phyloP scores from a whole-genome alignment of 2,888 invertebrate species.

The Holacanthella duospinosa region DNA sequence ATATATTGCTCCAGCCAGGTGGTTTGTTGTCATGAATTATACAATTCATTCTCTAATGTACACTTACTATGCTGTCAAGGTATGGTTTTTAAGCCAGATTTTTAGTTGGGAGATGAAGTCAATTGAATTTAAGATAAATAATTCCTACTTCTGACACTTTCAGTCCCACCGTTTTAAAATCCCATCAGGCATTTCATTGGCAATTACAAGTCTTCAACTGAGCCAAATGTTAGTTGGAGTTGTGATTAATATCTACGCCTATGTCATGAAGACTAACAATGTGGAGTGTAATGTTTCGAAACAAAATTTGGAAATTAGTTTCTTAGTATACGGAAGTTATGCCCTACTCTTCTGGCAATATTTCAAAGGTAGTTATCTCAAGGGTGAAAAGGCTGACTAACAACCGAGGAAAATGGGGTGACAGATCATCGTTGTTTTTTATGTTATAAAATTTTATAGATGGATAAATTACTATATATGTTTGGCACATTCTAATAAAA shows the following conservation, averaged over 20 bases:
- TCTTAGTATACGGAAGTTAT: conserved; percentile 89
- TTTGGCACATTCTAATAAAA: neutral
- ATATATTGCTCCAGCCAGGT: conserved; percentile 77
- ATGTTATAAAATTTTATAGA: neutral
- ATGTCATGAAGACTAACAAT: conserved; percentile 47
- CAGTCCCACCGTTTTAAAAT: conserved; percentile 18
- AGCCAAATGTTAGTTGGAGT: conserved; percentile 89
- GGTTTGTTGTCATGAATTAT: conserved; percentile 93
- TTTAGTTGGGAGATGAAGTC: neutral
- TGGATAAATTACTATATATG: neutral
- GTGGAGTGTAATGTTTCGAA: conserved; percentile 71
- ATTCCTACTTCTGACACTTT: neutral
- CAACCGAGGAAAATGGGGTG: neutral
- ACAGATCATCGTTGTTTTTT: neutral
- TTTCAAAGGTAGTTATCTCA: conserved; percentile 47
- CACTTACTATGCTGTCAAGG: conserved; percentile 65
- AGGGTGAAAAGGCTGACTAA: neutral
- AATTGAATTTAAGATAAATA: neutral
- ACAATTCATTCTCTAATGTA: conserved; percentile 86
- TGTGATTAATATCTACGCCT: conserved; percentile 74
- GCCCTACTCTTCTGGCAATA: conserved; percentile 84
- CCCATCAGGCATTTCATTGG: conserved; percentile 73
- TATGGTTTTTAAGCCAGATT: neutral
- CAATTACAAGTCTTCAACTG: conserved; percentile 82
- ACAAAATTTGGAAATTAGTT: conserved; percentile 74